Conservation (phyloP, 2,113 vertebrate genomes). For the Pandion haliaetus region DNA sequence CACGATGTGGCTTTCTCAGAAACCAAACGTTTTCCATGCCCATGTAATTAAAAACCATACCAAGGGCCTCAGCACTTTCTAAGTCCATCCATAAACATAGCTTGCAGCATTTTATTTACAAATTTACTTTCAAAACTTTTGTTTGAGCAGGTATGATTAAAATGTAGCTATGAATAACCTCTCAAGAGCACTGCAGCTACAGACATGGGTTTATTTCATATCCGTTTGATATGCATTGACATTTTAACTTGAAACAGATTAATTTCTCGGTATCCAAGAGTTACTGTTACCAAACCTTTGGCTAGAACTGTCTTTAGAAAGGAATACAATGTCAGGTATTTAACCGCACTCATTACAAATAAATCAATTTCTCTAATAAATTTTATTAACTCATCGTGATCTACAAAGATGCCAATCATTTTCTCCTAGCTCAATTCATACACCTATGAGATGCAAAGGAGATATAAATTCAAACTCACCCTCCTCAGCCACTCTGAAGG, state of each 20-base stretch:
- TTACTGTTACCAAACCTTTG: neutral
- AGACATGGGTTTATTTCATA: neutral
- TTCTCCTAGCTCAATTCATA: neutral
- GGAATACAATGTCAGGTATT: neutral
- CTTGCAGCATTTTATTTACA: neutral
- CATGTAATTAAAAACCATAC: neutral
- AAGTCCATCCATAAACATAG: neutral
- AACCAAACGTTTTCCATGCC: neutral
- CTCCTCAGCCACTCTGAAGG: neutral
- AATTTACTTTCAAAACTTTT: neutral
- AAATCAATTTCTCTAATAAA: neutral
- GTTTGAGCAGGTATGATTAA: slow-evolving; percentile 2
- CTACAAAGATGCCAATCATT: neutral
- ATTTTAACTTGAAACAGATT: slow-evolving; percentile 8
- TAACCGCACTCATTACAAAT: neutral
- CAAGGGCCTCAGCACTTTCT: neutral
- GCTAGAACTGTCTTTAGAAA: neutral
- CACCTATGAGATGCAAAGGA: neutral
- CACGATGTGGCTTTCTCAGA: neutral
- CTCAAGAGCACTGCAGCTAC: neutral
- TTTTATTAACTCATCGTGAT: slow-evolving; percentile 24
- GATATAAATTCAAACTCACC: neutral
- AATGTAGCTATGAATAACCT: slow-evolving; percentile 7
- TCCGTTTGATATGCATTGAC: neutral
- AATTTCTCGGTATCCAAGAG: slow-evolving; percentile 4